These are phyloP conservation scores for Synergus itoensis DNA, from an alignment of 2,888 invertebrate species.

Conservation along the genomic window DNA sequence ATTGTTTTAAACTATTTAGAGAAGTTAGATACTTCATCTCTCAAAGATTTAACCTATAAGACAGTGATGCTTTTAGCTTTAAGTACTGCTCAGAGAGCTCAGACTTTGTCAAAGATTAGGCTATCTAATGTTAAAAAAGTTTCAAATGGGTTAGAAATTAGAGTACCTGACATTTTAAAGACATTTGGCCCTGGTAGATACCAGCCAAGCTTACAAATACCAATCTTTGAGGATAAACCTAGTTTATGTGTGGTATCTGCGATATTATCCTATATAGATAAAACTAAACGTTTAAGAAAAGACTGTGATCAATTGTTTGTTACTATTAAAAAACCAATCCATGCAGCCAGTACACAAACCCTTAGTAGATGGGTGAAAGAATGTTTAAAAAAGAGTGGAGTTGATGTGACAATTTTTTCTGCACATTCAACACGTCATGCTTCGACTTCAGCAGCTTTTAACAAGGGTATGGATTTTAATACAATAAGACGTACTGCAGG, in stretches of 20 bases:
- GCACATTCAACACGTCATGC: not conserved
- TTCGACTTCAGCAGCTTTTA: not conserved
- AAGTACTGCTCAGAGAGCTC: slow-evolving; percentile 13
- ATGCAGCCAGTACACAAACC: too few species aligned
- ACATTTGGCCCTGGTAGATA: slow-evolving; percentile 21
- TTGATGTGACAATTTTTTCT: too few species aligned
- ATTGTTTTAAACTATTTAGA: not conserved
- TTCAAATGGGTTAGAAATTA: not conserved
- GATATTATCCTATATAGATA: not conserved
- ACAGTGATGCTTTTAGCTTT: not conserved
- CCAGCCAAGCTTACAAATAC: not conserved
- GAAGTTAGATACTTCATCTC: not conserved
- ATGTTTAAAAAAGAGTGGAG: not conserved
- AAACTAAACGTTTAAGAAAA: not conserved
- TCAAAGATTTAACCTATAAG: not conserved
- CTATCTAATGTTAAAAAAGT: slow-evolving; percentile 11
- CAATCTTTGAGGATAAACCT: not conserved
- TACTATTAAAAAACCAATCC: too few species aligned
- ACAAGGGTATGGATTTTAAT: not conserved
- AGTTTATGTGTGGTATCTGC: not conserved
- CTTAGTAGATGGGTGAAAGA: not conserved
- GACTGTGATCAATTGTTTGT: not conserved
- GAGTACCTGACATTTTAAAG: slow-evolving; percentile 8
- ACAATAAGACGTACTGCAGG: not conserved
- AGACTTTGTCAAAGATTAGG: slow-evolving; percentile 23